These are phyloP conservation scores for Globodera ellingtonae DNA, from an alignment of 1,140 invertebrate genomes.

Conservation along the genomic window DNA sequence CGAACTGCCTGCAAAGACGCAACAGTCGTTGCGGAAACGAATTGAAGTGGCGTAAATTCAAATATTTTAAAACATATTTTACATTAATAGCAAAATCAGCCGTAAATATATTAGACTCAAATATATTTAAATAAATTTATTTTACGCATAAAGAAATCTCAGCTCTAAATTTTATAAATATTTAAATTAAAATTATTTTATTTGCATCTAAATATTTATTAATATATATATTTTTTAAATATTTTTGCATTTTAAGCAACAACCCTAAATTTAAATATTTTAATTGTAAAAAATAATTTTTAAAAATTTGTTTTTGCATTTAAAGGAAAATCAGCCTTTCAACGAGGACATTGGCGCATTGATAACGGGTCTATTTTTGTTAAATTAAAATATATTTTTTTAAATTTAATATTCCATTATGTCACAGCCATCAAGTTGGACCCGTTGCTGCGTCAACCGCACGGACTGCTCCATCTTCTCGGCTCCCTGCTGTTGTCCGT, in stretches of 20 bases:
- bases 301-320: background rate
- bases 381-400: background rate
- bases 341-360: conserved; percentile 41
- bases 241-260: no score
- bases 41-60: conserved; percentile 14
- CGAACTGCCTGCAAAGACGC: conserved; percentile 55
- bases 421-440: conserved; percentile 48
- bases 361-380: conserved; percentile 15
- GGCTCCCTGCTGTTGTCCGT: conserved; percentile 45
- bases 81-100: no score
- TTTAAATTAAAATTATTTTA: no score
- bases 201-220: no score
- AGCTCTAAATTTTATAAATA: no score
- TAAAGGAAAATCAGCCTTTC: conserved; percentile 36
- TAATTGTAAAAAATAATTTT: no score
- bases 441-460: conserved; percentile 28
- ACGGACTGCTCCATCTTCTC: conserved; percentile 44
- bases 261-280: no score
- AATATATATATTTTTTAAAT: no score
- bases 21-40: conserved; percentile 31
- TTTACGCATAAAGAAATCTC: no score
- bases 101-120: no score
- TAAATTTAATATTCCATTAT: background rate
- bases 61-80: no score
- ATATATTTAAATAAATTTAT: no score